Base-by-base conservation (phyloP, 2,113 vertebrate species). In the Cyphotilapia sp. region DNA sequence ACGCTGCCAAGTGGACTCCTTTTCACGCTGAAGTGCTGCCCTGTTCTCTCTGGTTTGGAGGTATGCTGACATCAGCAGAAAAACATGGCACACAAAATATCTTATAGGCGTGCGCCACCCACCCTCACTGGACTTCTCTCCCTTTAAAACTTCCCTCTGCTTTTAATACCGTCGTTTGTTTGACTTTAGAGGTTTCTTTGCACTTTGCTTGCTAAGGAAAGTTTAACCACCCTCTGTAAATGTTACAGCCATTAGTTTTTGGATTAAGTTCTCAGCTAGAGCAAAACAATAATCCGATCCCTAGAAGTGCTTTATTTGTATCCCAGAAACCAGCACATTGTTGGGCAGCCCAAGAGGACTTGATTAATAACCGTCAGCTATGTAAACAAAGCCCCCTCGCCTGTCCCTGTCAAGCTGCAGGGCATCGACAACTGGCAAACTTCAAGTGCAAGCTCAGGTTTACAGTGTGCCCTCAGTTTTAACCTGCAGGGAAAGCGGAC, bases 41-140 rank as follows among this genome's bases (percentile, higher is more conserved):
- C 81, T 24, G 16, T 82, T 80, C 85, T 53, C 81, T 89, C 85
- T 93, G 81, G 82, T 88, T 87, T 85, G 38, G 51, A 91, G 82
- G 86, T 87, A 91, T 87, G 95, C 94, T 93, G 76, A 93, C 94
- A 91, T 96, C 94, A 95, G 95, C 94, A 95, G 89, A 93, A 93
- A 92, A 88, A 82, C 89, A 93, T 85, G 84, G 86, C 89, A 74
- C 84, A 91, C 87, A 47, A 87, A 88, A 87, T 89, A 81, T 93
- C 88, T 87, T 85, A 85, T 89, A 89, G 89, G 82, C 78, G 31
- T 24, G 27, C 84, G 45, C 89, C 87, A 88, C 90, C 89, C 83
- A 89, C 87, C n/a, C 78, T 80, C 51, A 16, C 82, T 87, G 84
- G 87, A 93, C 47, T 87, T 83, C 19, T 87, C 63, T 80, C 81